phyloP scores from a whole-genome alignment of 1,140 invertebrate species.

The Frieseomelitta varia region DNA sequence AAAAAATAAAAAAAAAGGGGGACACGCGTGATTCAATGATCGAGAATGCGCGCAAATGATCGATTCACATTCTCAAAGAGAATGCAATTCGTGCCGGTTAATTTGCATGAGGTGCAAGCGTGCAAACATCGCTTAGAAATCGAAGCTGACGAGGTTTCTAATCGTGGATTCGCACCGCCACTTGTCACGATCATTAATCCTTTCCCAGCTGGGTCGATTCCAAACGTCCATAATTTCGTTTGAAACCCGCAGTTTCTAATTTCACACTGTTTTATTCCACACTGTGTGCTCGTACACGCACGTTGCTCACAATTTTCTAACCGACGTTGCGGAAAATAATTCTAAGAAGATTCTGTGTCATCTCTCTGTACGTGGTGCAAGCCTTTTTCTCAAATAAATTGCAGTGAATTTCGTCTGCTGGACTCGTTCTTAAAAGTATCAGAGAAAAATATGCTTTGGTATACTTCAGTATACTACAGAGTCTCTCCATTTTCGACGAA shows the following conservation, averaged over 20 bases:
- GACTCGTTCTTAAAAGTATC: background rate
- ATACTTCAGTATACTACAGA: no score
- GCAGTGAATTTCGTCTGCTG: background rate
- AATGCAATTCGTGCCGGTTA: constrained; percentile 39
- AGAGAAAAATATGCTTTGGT: no score
- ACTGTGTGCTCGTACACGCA: no score
- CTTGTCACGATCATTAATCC: constrained; percentile 11
- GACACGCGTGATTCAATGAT: constrained; percentile 46
- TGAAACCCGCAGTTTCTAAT: background rate
- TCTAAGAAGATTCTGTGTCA: background rate
- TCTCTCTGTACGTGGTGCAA: no score
- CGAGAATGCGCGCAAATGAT: constrained; percentile 38
- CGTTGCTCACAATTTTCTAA: background rate
- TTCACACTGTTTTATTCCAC: background rate
- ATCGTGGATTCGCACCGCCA: constrained; percentile 37
- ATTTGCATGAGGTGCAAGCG: constrained; percentile 49
- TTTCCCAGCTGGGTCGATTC: background rate
- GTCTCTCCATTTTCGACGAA: background rate
- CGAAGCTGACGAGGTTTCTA: constrained; percentile 30
- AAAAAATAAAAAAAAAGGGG: constrained; percentile 3
- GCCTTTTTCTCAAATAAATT: background rate
- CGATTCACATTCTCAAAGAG: constrained; percentile 41
- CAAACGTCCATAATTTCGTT: background rate
- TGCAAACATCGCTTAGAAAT: constrained; percentile 48
- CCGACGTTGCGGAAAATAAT: background rate